These are phyloP conservation scores for Lutraria lutraria DNA, from an alignment of 2,888 invertebrate species.

Conservation along the genomic window DNA sequence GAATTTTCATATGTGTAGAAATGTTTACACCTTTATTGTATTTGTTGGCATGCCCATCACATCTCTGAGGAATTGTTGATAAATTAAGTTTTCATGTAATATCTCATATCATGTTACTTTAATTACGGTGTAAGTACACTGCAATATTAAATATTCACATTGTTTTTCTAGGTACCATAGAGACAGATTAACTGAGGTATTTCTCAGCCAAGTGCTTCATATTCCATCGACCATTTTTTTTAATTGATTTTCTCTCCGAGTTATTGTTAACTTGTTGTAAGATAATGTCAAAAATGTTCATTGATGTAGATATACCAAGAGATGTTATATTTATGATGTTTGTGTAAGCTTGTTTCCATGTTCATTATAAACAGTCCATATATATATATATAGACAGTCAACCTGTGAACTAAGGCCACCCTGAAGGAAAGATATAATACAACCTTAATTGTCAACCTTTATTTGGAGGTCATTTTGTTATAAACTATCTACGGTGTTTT, in stretches of 20 bases:
- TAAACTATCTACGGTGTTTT: too few species aligned
- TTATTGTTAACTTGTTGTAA: neutral
- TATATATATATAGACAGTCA: too few species aligned
- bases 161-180: neutral
- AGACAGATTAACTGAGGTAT: neutral
- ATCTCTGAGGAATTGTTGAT: neutral
- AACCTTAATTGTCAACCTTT: too few species aligned
- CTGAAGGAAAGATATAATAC: too few species aligned
- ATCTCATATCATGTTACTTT: neutral
- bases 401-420: too few species aligned
- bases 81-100: slow-evolving; percentile 5
- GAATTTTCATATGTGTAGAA: too few species aligned
- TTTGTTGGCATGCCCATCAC: neutral
- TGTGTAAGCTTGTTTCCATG: too few species aligned
- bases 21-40: neutral
- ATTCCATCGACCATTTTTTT: neutral
- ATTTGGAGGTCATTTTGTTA: too few species aligned
- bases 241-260: slow-evolving; percentile 27
- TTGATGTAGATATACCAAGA: too few species aligned
- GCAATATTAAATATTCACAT: slow-evolving; percentile 15
- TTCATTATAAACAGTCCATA: too few species aligned
- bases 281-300: neutral
- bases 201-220: neutral
- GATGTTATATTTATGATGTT: too few species aligned
- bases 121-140: neutral